Conservation (phyloP, 2,888 invertebrate genomes). For the Celastrina argiolus region DNA sequence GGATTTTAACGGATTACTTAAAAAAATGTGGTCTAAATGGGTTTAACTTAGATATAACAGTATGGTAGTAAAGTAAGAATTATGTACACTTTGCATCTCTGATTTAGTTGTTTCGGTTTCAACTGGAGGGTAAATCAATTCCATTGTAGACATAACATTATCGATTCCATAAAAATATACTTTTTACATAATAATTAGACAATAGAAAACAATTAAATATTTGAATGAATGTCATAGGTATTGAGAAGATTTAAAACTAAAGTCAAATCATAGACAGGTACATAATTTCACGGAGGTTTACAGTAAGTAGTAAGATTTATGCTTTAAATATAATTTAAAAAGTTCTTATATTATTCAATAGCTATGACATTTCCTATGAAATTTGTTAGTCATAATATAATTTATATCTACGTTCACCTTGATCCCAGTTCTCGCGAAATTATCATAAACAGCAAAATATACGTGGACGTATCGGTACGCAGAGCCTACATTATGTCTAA, state of each 20-base stretch:
- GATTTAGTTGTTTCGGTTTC: not conserved
- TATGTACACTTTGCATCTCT: constrained; percentile 6
- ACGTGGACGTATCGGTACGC: constrained; percentile 20
- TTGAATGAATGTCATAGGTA: not conserved
- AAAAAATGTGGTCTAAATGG: not conserved
- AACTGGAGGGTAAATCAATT: constrained; percentile 21
- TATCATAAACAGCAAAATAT: constrained; percentile 18
- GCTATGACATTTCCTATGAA: constrained; percentile 7
- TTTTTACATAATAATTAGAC: constrained; percentile 12
- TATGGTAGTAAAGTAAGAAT: not conserved
- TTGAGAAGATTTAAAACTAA: not conserved
- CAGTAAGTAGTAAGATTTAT: not conserved
- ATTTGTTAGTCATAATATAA: not conserved
- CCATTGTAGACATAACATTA: constrained; percentile 7
- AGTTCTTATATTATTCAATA: constrained; percentile 5
- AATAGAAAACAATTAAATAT: constrained; percentile 1
- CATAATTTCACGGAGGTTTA: constrained; percentile 5
- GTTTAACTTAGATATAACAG: not conserved
- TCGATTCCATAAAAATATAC: constrained; percentile 1
- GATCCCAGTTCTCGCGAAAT: constrained; percentile 20
- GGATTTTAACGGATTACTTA: not conserved
- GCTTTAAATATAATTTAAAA: not conserved
- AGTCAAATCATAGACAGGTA: not conserved
- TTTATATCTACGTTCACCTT: constrained; percentile 12
- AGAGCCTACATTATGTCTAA: constrained; percentile 20